A percentile compares a stretch with the other conserved stretches of the same genome.
phyloP scores from a whole-genome alignment of 1,140 invertebrate species.

The Drosophila paulistorum region DNA sequence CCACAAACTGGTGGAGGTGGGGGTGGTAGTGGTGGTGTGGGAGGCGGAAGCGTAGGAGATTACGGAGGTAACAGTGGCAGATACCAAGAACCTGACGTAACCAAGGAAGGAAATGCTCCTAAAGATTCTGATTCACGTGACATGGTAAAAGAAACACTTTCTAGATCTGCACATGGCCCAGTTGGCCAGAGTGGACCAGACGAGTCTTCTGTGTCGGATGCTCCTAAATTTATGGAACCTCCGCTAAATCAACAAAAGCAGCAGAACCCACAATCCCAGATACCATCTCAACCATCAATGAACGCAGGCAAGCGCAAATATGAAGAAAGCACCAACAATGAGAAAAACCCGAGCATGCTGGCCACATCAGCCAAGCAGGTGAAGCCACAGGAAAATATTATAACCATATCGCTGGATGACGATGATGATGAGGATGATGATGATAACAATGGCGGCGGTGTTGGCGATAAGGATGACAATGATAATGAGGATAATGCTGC shows the following conservation, averaged over 20 bases:
- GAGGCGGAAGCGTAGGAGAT: background rate
- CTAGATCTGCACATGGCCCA: background rate
- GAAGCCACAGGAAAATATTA: conserved; percentile 42
- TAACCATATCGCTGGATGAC: conserved; percentile 64
- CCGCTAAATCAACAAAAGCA: too few species aligned
- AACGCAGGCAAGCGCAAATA: conserved; percentile 45
- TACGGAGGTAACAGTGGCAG: background rate
- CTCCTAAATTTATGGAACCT: background rate
- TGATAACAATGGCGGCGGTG: background rate
- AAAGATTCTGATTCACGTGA: background rate
- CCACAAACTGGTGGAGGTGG: background rate
- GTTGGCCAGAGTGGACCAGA: background rate
- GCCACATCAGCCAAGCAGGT: conserved; percentile 34
- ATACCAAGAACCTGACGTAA: background rate
- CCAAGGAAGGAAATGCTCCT: background rate
- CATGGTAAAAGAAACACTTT: background rate
- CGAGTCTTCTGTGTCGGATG: background rate
- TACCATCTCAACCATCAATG: background rate
- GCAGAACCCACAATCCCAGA: too few species aligned
- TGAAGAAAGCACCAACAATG: background rate
- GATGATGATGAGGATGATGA: conserved; percentile 58
- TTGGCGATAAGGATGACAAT: background rate
- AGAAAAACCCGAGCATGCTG: background rate
- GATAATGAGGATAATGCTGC: conserved; percentile 14
- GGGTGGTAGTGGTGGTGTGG: background rate